phyloP scores from a whole-genome alignment of 2,113 vertebrate genomes.

The Neodontobutis hainanensis region DNA sequence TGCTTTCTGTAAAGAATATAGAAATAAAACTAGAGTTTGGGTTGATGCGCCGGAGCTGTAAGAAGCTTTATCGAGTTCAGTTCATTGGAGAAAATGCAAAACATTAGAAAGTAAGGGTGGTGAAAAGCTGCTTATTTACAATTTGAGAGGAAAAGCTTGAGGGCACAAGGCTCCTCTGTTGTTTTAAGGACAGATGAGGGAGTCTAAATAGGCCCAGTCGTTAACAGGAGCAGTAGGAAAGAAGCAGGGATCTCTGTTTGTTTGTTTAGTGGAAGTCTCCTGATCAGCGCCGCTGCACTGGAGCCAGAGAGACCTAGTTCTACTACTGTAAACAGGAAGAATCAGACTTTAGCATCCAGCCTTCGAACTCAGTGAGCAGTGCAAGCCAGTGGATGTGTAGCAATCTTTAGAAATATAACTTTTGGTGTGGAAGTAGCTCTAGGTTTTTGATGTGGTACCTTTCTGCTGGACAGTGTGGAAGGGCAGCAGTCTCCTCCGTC shows the following conservation, averaged over 20 bases:
- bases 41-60: background rate
- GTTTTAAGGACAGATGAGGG: conserved; percentile 58
- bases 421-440: conserved; percentile 4
- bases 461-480: conserved; percentile 92
- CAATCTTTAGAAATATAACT: conserved; percentile 14
- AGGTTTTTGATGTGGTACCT: conserved; percentile 78
- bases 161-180: conserved; percentile 52
- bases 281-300: conserved; percentile 24
- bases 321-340: conserved; percentile 68
- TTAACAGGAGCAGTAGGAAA: conserved; percentile 52
- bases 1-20: too few species aligned
- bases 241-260: conserved; percentile 60
- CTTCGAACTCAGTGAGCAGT: conserved; percentile 18
- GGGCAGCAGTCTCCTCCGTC: conserved; percentile 98
- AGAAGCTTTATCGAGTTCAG: background rate
- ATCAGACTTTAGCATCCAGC: conserved; percentile 40
- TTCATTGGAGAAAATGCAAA: conserved; percentile 7
- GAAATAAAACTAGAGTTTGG: background rate
- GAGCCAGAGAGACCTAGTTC: conserved; percentile 57
- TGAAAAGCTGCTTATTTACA: conserved; percentile 64
- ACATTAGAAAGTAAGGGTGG: conserved; percentile 37
- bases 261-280: conserved; percentile 64
- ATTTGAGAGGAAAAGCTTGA: conserved; percentile 52
- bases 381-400: conserved; percentile 28
- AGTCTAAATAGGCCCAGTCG: conserved; percentile 53